Evolutionary conservation across 64 coral and sea anemone genomes (phyloP).

Genomic region (Actinia equina): DNA sequence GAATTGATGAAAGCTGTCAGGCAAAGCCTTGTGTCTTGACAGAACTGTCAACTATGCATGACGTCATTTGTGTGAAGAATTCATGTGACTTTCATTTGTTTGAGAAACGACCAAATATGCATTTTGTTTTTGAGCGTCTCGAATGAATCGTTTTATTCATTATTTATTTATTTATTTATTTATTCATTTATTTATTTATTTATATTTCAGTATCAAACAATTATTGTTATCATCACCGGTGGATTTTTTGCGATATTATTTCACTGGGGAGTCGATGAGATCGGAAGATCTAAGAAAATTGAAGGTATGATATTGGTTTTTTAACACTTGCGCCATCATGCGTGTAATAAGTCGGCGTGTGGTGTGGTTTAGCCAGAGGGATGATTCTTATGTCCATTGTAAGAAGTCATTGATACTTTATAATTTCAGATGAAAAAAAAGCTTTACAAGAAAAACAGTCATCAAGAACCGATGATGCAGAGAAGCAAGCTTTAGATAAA

Average conservation of each 20-base stretch:
- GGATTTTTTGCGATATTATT: slow-evolving; percentile 71
- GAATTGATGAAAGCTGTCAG: no score
- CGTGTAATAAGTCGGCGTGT: neutral
- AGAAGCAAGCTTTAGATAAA: neutral
- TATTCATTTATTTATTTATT: neutral
- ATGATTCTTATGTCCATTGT: neutral
- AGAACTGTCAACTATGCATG: neutral
- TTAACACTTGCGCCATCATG: neutral
- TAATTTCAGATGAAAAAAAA: neutral
- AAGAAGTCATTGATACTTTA: neutral
- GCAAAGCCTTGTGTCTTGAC: neutral
- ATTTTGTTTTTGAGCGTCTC: no score
- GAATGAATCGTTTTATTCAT: no score
- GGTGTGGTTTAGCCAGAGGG: neutral
- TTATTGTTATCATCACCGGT: slow-evolving; percentile 76
- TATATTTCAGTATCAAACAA: slow-evolving; percentile 73
- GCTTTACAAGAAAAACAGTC: neutral
- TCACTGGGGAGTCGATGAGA: slow-evolving; percentile 86
- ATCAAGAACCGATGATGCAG: neutral
- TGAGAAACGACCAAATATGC: no score
- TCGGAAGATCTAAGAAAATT: slow-evolving; percentile 16
- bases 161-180: no score
- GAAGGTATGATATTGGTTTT: neutral
- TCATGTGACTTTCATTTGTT: neutral
- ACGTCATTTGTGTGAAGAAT: no score